Base-by-base conservation (phyloP, 2,113 vertebrate genomes). In the Alexandromys fortis region DNA sequence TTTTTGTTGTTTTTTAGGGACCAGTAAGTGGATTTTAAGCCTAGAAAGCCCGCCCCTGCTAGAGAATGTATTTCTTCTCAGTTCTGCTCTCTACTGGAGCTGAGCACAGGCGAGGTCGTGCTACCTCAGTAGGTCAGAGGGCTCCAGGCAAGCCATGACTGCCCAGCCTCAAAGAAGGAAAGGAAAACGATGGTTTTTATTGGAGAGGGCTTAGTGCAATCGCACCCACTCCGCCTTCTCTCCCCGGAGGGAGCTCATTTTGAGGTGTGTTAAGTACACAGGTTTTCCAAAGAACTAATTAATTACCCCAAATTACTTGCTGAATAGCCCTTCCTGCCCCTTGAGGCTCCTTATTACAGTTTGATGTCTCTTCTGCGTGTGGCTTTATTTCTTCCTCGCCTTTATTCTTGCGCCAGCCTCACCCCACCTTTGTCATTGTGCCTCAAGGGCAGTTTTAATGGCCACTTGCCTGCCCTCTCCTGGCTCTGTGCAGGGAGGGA, bases 371-470 rank as follows among this genome's bases (percentile, higher is more conserved):
- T 92, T 67, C 35, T 28, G 12, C 0, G n/a, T 68, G 30, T 5
- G 5, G 28, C 12, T 72, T 88, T 61, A 52, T 42, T 70, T 86
- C 75, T 85, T 89, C 30, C 58, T n/a, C 24, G 63, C 38, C 86
- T 94, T 77, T 65, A 63, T 86, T 77, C 89, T 55, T 26, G 2
- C 49, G 81, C 82, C 67, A 91, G 73, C 58, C 58, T 90, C 89
- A 30, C 21, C 22, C 72, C 8, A 1, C 35, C 73, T 79, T 10
- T 30, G 58, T 8, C 24, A 30, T 26, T 65, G 49, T 0, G 6
- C 91, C 47, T 2, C n/a, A 75, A 30, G 68, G 67, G 68, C 86
- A 88, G 52, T 47, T 94, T 79, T 89, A 95, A 95, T 55, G 61
- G 58, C 68, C 49, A 1, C 0, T 33, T 2, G 0, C 6, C 65